Evolutionary conservation across 2,888 invertebrate genomes (phyloP).

Genomic region (Hydraecia micacea): DNA sequence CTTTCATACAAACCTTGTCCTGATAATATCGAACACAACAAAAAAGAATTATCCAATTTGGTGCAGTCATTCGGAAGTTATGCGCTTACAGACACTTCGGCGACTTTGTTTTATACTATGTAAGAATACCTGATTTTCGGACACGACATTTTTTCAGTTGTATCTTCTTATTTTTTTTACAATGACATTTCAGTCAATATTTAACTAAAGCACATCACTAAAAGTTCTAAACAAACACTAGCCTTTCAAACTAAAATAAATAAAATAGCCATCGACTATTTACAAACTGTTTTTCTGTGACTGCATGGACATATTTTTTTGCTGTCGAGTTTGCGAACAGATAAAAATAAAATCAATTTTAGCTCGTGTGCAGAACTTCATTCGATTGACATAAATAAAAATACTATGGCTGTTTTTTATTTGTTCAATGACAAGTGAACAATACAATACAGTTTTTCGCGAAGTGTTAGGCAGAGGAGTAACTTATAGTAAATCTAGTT

Average conservation of each 20-base stretch:
- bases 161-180: no score
- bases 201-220: neutral
- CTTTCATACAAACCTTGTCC: no score
- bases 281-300: neutral
- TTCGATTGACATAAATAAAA: constrained; percentile 15
- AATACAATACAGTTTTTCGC: no score
- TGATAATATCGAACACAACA: no score
- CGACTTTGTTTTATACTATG: no score
- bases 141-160: no score
- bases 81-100: no score
- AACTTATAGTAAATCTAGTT: no score
- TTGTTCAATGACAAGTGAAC: constrained; percentile 9
- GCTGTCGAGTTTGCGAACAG: neutral
- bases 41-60: no score
- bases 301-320: constrained; percentile 1
- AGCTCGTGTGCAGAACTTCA: constrained; percentile 11
- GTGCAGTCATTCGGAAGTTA: no score
- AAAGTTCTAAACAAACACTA: neutral
- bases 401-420: constrained; percentile 17
- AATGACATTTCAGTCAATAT: neutral
- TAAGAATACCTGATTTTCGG: no score
- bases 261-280: neutral
- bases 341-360: constrained; percentile 38
- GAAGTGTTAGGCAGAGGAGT: no score
- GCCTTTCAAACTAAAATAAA: constrained; percentile 4